phyloP scores from a whole-genome alignment of 2,113 vertebrate genomes.

The Elaphurus davidianus region DNA sequence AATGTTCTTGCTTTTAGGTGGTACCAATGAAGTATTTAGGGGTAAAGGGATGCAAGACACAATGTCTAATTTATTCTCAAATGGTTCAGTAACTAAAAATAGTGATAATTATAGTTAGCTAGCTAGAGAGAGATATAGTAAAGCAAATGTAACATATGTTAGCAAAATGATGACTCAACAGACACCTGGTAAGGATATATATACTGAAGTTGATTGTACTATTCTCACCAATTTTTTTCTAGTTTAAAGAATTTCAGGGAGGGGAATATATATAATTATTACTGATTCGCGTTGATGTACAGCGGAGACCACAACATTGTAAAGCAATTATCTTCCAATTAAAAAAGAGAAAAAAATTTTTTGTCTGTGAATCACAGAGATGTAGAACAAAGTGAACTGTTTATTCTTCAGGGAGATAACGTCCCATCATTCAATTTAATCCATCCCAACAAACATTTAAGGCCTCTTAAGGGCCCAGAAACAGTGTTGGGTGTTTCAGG shows the following conservation, averaged over 20 bases:
- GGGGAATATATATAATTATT: neutral
- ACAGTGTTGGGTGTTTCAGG: neutral
- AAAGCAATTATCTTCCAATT: neutral
- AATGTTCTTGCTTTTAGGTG: neutral
- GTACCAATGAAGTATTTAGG: neutral
- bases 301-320: neutral
- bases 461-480: neutral
- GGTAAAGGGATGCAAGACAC: neutral
- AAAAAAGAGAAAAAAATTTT: neutral
- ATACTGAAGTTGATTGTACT: neutral
- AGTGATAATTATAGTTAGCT: neutral
- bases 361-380: neutral
- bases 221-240: neutral
- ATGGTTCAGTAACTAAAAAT: neutral
- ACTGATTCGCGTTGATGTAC: accelerated
- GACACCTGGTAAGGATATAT: neutral
- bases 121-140: neutral
- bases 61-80: neutral
- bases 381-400: neutral
- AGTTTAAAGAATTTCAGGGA: neutral
- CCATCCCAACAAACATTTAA: neutral
- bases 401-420: neutral
- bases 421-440: neutral
- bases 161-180: neutral
- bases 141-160: neutral